Evolutionary conservation across 2,888 invertebrate genomes (phyloP), one percentile per base, ranked within the genome.

Genomic region (Drosophila fulvimacula): DNA sequence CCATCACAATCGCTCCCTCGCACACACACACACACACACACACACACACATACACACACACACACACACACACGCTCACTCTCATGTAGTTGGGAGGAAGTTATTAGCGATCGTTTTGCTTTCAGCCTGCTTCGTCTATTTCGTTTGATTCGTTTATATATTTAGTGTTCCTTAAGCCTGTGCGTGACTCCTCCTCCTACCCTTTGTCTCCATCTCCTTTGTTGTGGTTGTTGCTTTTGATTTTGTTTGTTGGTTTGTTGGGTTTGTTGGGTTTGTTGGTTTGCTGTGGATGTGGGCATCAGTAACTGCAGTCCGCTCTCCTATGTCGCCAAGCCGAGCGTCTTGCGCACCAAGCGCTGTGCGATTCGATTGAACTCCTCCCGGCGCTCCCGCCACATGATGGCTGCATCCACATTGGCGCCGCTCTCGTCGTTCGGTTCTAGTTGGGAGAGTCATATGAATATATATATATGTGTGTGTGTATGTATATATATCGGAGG

Each of bases 341-440:
- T 98, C 93, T 97, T 97, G 80, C 97, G 94, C 27, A 99, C 99
- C 81, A 99, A 94, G 90, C 95, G 95, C 91, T 97, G 96, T 5
- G 99, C 99, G 86, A 98, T 98, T 92, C 94, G 95, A 90, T 98
- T 97, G 92, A 99, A 99, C 92, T 98, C 97, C 15, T 95, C 95
- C 15, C 98, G 94, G 91, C 99, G 97, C 92, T 99, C 99, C 65
- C 99, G 94, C 99, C 99, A 99, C 97, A 99, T 98, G 93, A 99
- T 99, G 0, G 99, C 99, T 10, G 99, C 99, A 93, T 99, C 99
- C 0, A 99, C 99, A 93, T 99, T 99, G 0, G 99, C 99, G 15
- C 99, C 99, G 90, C 98, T 99, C 93, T 99, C 99, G 91, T 99
- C 99, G 92, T 99, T 99, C 1, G 99, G 99, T 92, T 99, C 99